Conservation (phyloP, 2,888 invertebrate genomes). For the Pollenia amentaria region DNA sequence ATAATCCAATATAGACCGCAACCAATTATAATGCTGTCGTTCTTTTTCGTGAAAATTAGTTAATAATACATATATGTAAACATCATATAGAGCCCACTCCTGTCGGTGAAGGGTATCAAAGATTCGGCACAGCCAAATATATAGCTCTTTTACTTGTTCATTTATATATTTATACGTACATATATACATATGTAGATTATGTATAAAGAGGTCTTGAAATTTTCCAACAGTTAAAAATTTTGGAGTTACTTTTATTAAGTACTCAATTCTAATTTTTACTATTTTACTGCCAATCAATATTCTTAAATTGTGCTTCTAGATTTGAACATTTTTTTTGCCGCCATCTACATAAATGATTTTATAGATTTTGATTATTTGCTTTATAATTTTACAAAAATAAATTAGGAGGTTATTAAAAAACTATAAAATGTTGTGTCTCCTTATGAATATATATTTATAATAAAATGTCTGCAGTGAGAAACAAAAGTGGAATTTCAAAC, state of each 20-base stretch:
- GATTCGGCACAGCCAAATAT: too few species aligned
- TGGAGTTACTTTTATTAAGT: not conserved
- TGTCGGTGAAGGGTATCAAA: too few species aligned
- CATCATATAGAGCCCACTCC: too few species aligned
- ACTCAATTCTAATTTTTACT: not conserved
- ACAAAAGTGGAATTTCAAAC: not conserved
- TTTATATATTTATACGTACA: too few species aligned
- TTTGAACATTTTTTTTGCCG: not conserved
- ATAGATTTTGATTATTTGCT: conserved; percentile 15
- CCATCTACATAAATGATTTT: not conserved
- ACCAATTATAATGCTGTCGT: too few species aligned
- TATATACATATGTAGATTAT: too few species aligned
- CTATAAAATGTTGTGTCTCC: conserved; percentile 22
- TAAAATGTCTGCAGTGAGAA: conserved; percentile 2
- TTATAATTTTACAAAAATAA: conserved; percentile 20
- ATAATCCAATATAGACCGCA: too few species aligned
- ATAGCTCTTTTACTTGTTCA: too few species aligned
- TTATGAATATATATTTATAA: conserved; percentile 3
- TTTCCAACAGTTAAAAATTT: too few species aligned
- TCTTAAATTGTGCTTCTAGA: conserved; percentile 13
- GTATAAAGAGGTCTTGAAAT: too few species aligned
- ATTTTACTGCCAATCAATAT: conserved; percentile 9
- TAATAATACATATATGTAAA: too few species aligned
- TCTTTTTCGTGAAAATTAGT: too few species aligned
- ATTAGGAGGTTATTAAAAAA: conserved; percentile 44